Evolutionary conservation across 2,113 vertebrate genomes (phyloP), one percentile per base, ranked within the genome.

Genomic region (Phainopepla nitens): DNA sequence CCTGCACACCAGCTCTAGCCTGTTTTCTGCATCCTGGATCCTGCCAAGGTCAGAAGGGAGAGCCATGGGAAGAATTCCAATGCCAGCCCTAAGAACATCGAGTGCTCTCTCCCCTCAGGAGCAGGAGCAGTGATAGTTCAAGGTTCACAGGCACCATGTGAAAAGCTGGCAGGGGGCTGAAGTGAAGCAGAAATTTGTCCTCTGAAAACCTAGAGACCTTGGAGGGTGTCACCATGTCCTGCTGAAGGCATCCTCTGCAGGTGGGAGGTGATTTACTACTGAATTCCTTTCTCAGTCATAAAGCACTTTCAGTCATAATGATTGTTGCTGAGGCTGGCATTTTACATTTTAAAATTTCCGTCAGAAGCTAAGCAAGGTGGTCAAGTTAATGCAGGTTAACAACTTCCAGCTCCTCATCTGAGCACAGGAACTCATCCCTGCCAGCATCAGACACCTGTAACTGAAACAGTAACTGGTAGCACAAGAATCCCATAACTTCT

Each of bases 291-390:
- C 61, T 53, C 61, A 45, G 36, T 28, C 31, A 51, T 61, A 56
- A 61, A 88, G 39, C 75, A 44, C 0, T 10, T 10, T n/a, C n/a
- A n/a, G n/a, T n/a, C n/a, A n/a, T 9, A 0, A 42, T 3, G 19
- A 21, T n/a, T 82, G 86, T 56, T 76, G 57, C 79, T 5, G 2
- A 61, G 50, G 42, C n/a, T 44, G 23, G 8, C 51, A 42, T 54
- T 78, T 75, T 19, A 53, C 42, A 35, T 53, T 49, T 60, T 47
- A 64, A 60, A 86, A 64, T 80, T 56, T 13, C 49, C 22, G 15
- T 69, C 60, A 45, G 68, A 77, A 76, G 36, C 45, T 53, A 72
- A 65, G 41, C 44, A 60, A 69, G 39, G 69, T 18, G 81, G 89
- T 25, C 22, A 29, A 44, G 19, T 20, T 88, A 85, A 80, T 27